phyloP scores from a whole-genome alignment of 2,888 invertebrate species.

The Zeuzera pyrina region DNA sequence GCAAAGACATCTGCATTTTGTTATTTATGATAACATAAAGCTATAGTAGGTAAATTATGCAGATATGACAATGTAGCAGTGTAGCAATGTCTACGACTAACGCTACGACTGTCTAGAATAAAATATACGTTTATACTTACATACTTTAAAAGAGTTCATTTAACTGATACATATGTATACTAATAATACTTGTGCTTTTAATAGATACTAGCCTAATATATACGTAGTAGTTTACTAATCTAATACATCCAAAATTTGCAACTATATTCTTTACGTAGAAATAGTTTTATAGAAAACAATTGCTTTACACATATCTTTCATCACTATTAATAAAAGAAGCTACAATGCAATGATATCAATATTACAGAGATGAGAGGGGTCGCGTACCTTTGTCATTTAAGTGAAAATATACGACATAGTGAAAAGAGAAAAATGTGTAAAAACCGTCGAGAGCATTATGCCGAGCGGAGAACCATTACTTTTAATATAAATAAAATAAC shows the following conservation, averaged over 20 bases:
- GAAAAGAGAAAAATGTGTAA: constrained; percentile 66
- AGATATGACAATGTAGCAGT: constrained; percentile 24
- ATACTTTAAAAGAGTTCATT: not conserved
- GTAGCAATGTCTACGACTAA: constrained; percentile 29
- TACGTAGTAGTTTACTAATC: no score
- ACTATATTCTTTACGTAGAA: not conserved
- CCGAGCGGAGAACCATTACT: constrained; percentile 65
- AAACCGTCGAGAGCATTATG: constrained; percentile 66
- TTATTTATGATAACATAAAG: constrained; percentile 60
- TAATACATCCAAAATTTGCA: not conserved
- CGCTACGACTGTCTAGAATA: constrained; percentile 1
- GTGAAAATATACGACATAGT: constrained; percentile 68
- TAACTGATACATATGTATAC: not conserved
- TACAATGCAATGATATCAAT: no score
- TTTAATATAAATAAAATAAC: constrained; percentile 74
- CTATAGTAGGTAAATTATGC: constrained; percentile 54
- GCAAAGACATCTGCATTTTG: constrained; percentile 56
- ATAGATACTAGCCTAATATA: no score
- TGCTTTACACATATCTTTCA: no score
- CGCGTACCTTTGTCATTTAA: constrained; percentile 63
- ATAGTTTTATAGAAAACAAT: no score
- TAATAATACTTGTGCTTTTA: not conserved
- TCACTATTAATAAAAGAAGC: no score
- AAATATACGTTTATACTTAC: not conserved
- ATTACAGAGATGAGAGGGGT: constrained; percentile 53